A percentile compares a stretch with the other conserved stretches of the same genome.
phyloP scores from a whole-genome alignment of 2,888 invertebrate species.

The Eupithecia subumbrata region DNA sequence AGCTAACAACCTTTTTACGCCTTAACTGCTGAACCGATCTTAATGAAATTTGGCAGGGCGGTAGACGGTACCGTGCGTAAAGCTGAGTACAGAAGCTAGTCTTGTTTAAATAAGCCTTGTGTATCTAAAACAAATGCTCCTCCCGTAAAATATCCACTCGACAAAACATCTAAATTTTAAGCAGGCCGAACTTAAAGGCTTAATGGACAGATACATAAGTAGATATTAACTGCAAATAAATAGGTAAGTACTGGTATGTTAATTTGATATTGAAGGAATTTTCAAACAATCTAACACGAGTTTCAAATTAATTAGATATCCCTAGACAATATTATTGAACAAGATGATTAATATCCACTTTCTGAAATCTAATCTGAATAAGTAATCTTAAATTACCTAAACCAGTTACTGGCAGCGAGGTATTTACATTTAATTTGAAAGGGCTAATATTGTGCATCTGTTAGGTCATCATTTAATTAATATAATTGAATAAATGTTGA shows the following conservation, averaged over 20 bases:
- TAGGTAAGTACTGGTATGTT: constrained; percentile 2
- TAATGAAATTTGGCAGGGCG: too few species aligned
- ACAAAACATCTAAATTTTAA: too few species aligned
- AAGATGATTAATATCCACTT: constrained; percentile 11
- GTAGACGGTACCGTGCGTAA: too few species aligned
- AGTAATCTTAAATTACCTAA: constrained; percentile 3
- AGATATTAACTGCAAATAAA: not conserved
- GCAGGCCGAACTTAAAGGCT: too few species aligned
- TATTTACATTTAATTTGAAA: constrained; percentile 8
- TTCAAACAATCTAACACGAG: constrained; percentile 12
- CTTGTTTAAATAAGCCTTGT: too few species aligned
- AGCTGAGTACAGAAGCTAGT: too few species aligned
- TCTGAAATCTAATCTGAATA: constrained; percentile 14
- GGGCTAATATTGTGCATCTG: constrained; percentile 15
- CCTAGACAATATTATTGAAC: constrained; percentile 4
- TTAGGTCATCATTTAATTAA: constrained; percentile 20
- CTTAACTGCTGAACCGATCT: too few species aligned
- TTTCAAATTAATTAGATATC: constrained; percentile 9
- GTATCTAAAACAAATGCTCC: too few species aligned
- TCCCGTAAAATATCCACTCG: too few species aligned
- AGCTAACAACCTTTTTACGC: too few species aligned
- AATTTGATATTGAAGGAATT: constrained; percentile 6
- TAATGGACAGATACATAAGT: too few species aligned
- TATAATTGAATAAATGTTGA: constrained; percentile 22
- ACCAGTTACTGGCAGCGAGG: not conserved